Conservation (phyloP, 2,113 vertebrate genomes). For the Thymallus thymallus region DNA sequence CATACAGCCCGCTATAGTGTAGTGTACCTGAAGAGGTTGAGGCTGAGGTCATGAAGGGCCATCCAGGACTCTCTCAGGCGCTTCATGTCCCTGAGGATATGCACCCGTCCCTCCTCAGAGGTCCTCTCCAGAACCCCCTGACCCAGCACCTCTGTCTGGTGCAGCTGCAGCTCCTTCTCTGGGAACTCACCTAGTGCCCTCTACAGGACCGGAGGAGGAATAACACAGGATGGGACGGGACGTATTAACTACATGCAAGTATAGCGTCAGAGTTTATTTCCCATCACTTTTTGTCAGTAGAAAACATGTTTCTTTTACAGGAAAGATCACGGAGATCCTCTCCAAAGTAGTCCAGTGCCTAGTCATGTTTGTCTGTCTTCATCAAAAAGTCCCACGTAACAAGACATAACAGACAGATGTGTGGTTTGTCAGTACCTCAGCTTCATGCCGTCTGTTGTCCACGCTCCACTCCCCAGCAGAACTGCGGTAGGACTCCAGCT, state of each 20-base stretch:
- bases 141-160: conserved; percentile 75
- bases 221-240: not conserved
- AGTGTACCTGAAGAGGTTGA: conserved; percentile 68
- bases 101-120: conserved; percentile 78
- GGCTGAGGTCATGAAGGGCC: conserved; percentile 65
- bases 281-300: too few species aligned
- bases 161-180: conserved; percentile 83
- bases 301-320: too few species aligned
- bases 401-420: not conserved
- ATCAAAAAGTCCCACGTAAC: not conserved
- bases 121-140: conserved; percentile 76
- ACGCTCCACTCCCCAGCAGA: conserved; percentile 62
- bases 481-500: conserved; percentile 69
- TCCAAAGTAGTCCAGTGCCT: too few species aligned
- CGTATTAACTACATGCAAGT: too few species aligned
- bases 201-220: conserved; percentile 63
- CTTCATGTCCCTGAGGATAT: conserved; percentile 75
- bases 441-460: conserved; percentile 62
- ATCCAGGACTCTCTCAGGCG: conserved; percentile 73
- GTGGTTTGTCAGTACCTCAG: conserved; percentile 71
- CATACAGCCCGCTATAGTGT: too few species aligned
- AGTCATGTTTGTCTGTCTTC: too few species aligned
- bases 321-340: too few species aligned
- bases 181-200: conserved; percentile 80
- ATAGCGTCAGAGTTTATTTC: too few species aligned